Base-by-base conservation (phyloP, 1,140 invertebrate genomes). In the Drosophila obscura region DNA sequence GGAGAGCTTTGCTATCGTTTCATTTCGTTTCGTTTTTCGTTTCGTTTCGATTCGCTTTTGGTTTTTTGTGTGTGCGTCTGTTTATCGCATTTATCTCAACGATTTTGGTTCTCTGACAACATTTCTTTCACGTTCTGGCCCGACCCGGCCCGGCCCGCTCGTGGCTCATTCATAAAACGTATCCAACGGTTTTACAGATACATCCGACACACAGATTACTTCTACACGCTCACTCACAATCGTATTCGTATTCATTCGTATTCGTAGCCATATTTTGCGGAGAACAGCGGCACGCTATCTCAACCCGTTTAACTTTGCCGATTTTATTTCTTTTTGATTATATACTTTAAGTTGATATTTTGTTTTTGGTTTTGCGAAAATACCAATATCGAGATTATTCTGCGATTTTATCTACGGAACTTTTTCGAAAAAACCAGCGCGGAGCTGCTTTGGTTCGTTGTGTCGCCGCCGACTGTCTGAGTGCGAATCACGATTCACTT, bases 81-180 rank as follows among this genome's bases (percentile, higher is more conserved):
- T 84, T 84, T 85, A 80, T 73, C 77, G 77, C 60, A 60, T 67
- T 55, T 61, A 31, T 31, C 45, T 77, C 52, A 48, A 24, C 56
- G 35, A 39, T 39, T 39, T 80, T 48, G 62, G 66, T 77, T 80
- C 64, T 68, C 57, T 73, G 41, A 28, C n/a, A 75, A 61, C 19
- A 78, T 78, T 87, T 87, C 82, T 81, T 87, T 84, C 77, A 81
- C 81, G 71, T 75, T 77, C 80, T 71, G 76, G 50, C 43, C 19
- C 19, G 19, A 1, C 19, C 62, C 68, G 76, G 50, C 43, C 19
- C 19, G 19, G 19, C 19, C 62, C 68, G 68, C 62, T 58, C 67
- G 61, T 57, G 64, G 56, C 73, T 80, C 81, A 85, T 85, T 85
- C 83, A 85, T 82, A 79, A 85, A 85, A 72, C 74, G 62, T 75